Conservation (phyloP, 2,888 invertebrate species). For the Plebejus melissa region DNA sequence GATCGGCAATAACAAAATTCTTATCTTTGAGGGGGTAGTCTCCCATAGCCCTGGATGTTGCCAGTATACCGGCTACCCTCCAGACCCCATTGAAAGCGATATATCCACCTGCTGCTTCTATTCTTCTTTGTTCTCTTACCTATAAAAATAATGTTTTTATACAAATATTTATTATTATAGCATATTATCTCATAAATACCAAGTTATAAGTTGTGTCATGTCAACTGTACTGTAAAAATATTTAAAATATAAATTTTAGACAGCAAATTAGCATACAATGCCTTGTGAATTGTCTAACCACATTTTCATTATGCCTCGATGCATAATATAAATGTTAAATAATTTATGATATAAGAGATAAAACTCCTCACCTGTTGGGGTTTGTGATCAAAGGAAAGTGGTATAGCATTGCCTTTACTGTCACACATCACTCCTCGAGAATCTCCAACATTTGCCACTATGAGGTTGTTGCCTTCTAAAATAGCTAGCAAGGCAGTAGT, state of each 20-base stretch:
- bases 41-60: slow-evolving; percentile 95
- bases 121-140: slow-evolving; percentile 93
- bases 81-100: slow-evolving; percentile 97
- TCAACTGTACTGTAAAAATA: background rate
- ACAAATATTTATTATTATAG: background rate
- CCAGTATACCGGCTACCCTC: slow-evolving; percentile 96
- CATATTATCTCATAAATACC: background rate
- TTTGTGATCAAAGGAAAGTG: slow-evolving; percentile 97
- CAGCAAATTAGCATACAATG: background rate
- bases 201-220: background rate
- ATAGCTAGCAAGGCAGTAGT: slow-evolving; percentile 95
- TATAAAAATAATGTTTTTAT: slow-evolving; percentile 49
- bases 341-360: background rate
- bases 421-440: slow-evolving; percentile 98
- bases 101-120: slow-evolving; percentile 96
- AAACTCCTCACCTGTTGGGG: slow-evolving; percentile 89
- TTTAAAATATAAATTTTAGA: background rate
- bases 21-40: slow-evolving; percentile 97
- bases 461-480: slow-evolving; percentile 87
- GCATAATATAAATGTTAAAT: background rate
- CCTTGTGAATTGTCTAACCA: background rate
- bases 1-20: slow-evolving; percentile 95
- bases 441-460: slow-evolving; percentile 98
- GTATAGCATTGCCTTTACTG: slow-evolving; percentile 91
- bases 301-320: background rate